These are phyloP conservation scores for Myripristis murdjan DNA, from an alignment of 2,797 vertebrate species.

Conservation along the genomic window DNA sequence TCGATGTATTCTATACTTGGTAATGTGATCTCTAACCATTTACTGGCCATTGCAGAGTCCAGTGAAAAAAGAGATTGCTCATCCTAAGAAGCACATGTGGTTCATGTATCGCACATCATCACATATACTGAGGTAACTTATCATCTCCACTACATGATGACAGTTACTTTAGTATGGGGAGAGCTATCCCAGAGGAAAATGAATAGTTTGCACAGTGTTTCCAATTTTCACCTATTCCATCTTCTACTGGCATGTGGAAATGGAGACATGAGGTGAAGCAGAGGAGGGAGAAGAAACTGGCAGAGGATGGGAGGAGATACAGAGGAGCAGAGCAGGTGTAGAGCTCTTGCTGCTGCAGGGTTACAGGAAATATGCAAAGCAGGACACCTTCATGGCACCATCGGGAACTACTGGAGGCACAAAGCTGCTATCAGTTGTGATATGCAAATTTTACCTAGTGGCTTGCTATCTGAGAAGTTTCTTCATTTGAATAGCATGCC, in stretches of 20 bases:
- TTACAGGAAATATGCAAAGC: slow-evolving; percentile 10
- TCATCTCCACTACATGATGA: background rate
- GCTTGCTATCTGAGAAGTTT: slow-evolving; percentile 49
- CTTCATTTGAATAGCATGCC: slow-evolving; percentile 57
- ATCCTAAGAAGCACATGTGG: too few species aligned
- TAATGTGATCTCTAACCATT: too few species aligned
- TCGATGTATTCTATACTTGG: too few species aligned
- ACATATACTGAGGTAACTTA: background rate
- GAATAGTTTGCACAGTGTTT: background rate
- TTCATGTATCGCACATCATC: background rate
- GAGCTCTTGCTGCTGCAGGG: background rate
- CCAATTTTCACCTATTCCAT: too few species aligned
- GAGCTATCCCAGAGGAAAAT: background rate
- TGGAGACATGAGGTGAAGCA: background rate
- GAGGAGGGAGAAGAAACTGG: background rate
- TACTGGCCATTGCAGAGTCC: too few species aligned
- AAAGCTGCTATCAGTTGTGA: slow-evolving; percentile 18
- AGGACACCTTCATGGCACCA: slow-evolving; percentile 10
- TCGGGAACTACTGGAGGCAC: background rate
- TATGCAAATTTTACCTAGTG: slow-evolving; percentile 7
- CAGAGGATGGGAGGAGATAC: background rate
- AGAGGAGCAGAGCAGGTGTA: slow-evolving; percentile 17
- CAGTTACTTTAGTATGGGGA: background rate
- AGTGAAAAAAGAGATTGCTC: background rate
- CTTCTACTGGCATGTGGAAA: background rate